Evolutionary conservation across 2,797 vertebrate genomes (phyloP), one percentile per base, ranked within the genome.

Genomic region (Benthosema pterotum): DNA sequence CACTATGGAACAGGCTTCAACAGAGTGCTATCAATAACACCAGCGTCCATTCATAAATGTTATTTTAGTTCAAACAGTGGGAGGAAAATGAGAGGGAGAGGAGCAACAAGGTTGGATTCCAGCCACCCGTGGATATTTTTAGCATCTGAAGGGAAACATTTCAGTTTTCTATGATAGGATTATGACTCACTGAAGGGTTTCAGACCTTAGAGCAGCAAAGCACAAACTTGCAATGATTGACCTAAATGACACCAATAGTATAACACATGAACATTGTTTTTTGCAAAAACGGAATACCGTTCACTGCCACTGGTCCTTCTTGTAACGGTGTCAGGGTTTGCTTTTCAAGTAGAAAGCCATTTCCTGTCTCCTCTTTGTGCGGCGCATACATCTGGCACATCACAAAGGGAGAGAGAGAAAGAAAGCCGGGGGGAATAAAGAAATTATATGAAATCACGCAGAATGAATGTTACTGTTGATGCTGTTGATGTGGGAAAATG

Each of bases 381-480:
- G 75, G 71, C 55, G 66, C 57, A 82, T 80, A 79, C 47, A 80
- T 90, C 85, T 91, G 89, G 88, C 87, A 82, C 80, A 77, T 85
- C 80, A 87, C 80, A 87, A 88, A 88, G 69, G n/a, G n/a, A 76
- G 61, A 81, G 57, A 45, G 18, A 17, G 32, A 79, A 58, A 71
- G n/a, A 17, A 71, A 76, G 65, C 66, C 83, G 67, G 14, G 85
- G 85, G 84, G 86, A 88, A 85, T 80, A 83, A 72, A 86, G 83
- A 87, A 87, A 90, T 90, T 82, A 84, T 74, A 79, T 83, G 82
- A 90, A 88, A 85, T 87, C 87, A 88, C 81, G 84, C 84, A 72
- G 74, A 72, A 82, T 82, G 80, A 80, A 80, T 79, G 73, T 89
- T 82, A 80, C 84, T 87, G 79, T 88, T 86, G 85, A 85, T 87